phyloP scores from a whole-genome alignment of 2,113 vertebrate species.

The Prochilodus magdalenae region DNA sequence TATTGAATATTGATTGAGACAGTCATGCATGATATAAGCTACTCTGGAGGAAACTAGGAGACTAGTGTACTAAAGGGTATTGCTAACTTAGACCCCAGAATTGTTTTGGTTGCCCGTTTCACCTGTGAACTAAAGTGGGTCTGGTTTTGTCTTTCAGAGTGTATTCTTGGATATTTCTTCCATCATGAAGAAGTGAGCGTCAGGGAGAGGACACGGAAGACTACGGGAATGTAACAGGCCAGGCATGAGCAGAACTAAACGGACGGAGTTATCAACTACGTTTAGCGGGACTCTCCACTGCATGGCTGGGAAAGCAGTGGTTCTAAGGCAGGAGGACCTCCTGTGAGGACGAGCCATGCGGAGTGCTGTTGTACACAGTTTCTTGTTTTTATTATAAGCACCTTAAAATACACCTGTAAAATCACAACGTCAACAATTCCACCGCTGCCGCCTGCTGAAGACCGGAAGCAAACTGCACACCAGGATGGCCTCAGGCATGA shows the following conservation, averaged over 20 bases:
- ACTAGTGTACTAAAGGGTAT: not conserved
- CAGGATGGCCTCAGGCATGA: slow-evolving; percentile 29
- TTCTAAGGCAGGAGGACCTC: slow-evolving; percentile 33
- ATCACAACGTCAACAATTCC: slow-evolving; percentile 13
- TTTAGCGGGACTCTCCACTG: slow-evolving; percentile 51
- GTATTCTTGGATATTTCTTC: slow-evolving; percentile 94
- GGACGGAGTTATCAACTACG: slow-evolving; percentile 61
- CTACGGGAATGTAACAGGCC: slow-evolving; percentile 19
- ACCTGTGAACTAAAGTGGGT: not conserved
- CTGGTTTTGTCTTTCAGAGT: slow-evolving; percentile 83
- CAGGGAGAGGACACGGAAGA: slow-evolving; percentile 1
- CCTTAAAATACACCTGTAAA: slow-evolving; percentile 61
- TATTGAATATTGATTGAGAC: not conserved
- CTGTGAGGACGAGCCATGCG: slow-evolving; percentile 33
- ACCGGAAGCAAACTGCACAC: slow-evolving; percentile 23
- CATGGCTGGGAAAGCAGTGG: slow-evolving; percentile 50
- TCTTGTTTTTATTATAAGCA: slow-evolving; percentile 61
- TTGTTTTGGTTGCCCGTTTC: not conserved
- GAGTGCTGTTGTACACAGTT: slow-evolving; percentile 36
- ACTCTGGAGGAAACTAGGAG: too few species aligned
- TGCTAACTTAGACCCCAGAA: not conserved
- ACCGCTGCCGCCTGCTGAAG: slow-evolving; percentile 22
- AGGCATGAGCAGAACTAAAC: slow-evolving; percentile 37
- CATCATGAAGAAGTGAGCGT: slow-evolving; percentile 92
- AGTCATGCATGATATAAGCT: too few species aligned